Conservation (phyloP, 2,113 vertebrate species). For the Eclectus roratus region DNA sequence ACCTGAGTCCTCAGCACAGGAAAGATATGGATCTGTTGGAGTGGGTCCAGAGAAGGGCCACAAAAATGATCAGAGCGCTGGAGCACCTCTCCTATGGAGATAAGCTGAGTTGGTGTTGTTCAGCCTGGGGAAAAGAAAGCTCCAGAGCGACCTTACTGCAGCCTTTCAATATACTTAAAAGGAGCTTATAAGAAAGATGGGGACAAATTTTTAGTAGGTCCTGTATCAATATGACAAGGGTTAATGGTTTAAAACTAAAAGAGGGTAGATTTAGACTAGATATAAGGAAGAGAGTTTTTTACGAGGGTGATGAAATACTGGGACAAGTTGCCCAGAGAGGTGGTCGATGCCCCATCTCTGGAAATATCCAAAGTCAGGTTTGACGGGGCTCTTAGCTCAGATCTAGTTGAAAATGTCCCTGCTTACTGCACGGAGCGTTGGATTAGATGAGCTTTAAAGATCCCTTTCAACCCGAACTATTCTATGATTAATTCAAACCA, state of each 20-base stretch:
- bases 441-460: neutral
- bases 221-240: neutral
- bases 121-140: neutral
- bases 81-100: neutral
- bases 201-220: neutral
- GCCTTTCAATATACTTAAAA: neutral
- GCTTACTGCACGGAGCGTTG: neutral
- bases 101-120: neutral
- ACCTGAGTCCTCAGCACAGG: neutral
- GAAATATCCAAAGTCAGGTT: neutral
- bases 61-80: neutral
- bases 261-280: neutral
- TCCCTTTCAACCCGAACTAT: neutral
- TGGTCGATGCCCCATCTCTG: neutral
- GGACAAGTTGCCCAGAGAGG: neutral
- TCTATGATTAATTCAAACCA: neutral
- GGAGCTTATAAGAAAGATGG: neutral
- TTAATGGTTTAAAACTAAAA: neutral
- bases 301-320: neutral
- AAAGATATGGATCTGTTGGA: neutral
- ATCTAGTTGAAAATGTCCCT: neutral
- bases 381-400: neutral
- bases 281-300: neutral
- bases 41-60: neutral
- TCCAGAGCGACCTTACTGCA: accelerated